A percentile compares a stretch with the other conserved stretches of the same genome.
phyloP scores from a whole-genome alignment of 2,797 vertebrate species.

The Ctenopoma multispine region DNA sequence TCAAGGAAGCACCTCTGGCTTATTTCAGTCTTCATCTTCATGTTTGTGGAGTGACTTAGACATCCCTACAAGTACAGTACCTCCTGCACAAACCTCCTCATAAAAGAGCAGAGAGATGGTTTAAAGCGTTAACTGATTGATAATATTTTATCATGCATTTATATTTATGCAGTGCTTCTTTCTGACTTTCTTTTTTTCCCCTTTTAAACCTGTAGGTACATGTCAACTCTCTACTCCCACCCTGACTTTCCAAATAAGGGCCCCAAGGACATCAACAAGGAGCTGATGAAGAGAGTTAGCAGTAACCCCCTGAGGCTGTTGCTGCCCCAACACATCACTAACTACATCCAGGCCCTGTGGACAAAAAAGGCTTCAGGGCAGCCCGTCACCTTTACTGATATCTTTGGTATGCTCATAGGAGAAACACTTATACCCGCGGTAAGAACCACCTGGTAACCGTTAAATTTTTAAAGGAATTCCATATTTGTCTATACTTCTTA shows the following conservation, averaged over 20 bases:
- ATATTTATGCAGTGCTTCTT: background rate
- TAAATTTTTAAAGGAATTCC: slow-evolving; percentile 1
- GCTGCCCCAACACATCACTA: slow-evolving; percentile 93
- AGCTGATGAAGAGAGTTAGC: slow-evolving; percentile 93
- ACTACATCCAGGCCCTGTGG: slow-evolving; percentile 95
- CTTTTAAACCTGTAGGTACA: slow-evolving; percentile 87
- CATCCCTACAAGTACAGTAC: slow-evolving; percentile 27
- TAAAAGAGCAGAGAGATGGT: background rate
- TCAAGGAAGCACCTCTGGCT: slow-evolving; percentile 32
- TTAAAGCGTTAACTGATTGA: background rate
- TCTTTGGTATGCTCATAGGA: slow-evolving; percentile 98
- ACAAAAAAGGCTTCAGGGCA: slow-evolving; percentile 94
- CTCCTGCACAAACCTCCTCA: background rate
- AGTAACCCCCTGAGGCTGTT: slow-evolving; percentile 93
- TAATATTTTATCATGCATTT: background rate
- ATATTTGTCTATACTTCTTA: background rate
- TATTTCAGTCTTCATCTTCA: slow-evolving; percentile 34
- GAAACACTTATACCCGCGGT: slow-evolving; percentile 95
- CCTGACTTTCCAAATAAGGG: slow-evolving; percentile 93
- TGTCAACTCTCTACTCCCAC: slow-evolving; percentile 95
- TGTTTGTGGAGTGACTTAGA: slow-evolving; percentile 14
- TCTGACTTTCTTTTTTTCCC: slow-evolving; percentile 2
- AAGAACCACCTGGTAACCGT: slow-evolving; percentile 61
- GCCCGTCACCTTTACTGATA: slow-evolving; percentile 97
- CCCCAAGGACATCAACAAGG: slow-evolving; percentile 92